Percentiles rank a stretch among this genome's conserved stretches.
Conservation (phyloP, 2,797 vertebrate species). For the Lithobates pipiens region DNA sequence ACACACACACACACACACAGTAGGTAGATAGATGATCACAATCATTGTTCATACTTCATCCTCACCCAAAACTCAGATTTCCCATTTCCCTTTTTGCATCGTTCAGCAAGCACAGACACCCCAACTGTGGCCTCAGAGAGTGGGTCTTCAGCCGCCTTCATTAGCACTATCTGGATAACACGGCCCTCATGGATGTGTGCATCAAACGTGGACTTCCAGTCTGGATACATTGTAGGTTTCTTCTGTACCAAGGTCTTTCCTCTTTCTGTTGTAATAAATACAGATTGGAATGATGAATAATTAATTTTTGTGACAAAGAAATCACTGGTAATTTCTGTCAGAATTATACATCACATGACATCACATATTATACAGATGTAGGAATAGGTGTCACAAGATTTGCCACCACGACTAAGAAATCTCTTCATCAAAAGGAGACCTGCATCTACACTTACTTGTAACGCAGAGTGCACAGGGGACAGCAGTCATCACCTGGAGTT, state of each 20-base stretch:
- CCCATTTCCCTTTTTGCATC: conserved; percentile 88
- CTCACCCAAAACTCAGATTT: conserved; percentile 88
- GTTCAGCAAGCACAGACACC: conserved; percentile 87
- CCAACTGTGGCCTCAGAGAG: conserved; percentile 91
- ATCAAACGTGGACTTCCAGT: conserved; percentile 91
- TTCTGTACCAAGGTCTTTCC: conserved; percentile 93
- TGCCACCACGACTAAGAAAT: no score
- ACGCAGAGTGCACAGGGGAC: no score
- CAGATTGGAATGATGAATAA: neutral
- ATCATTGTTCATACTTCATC: neutral
- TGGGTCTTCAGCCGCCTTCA: conserved; percentile 87
- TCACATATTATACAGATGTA: no score
- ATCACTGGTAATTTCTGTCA: no score
- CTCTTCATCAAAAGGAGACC: no score
- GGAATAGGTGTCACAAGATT: no score
- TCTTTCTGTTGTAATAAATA: conserved; percentile 82
- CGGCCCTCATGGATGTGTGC: conserved; percentile 94
- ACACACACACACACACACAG: no score
- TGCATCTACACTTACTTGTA: no score
- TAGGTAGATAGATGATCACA: neutral
- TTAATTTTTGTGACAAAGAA: no score
- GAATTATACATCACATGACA: no score
- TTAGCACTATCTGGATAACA: conserved; percentile 91
- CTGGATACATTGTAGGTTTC: conserved; percentile 95
- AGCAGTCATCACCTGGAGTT: no score